Evolutionary conservation across 37 sponge, comb jelly and placozoan species (phyloP), one percentile per base, ranked within the genome.

Genomic region (Mnemiopsis leidyi): DNA sequence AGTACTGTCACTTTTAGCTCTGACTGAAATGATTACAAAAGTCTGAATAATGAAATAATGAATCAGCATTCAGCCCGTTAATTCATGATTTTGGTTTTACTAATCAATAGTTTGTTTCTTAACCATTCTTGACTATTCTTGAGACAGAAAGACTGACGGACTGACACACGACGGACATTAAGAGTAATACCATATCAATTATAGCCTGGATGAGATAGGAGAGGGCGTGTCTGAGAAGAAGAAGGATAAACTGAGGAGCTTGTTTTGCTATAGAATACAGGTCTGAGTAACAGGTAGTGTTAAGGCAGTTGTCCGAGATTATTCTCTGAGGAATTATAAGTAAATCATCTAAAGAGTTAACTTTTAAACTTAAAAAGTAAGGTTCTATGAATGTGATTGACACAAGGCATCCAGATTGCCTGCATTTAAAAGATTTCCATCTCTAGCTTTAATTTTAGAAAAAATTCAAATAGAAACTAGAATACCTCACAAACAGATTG

Each of bases 221-320:
- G 61, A 85, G 90, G 3, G 90, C 26, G 61, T 40, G 26, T 25
- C 35, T 38, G 25, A 85, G 90, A 5, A 85, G 24, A 2, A 32
- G 40, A 1, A 85, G 90, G n/a, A 29, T 38, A 39, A 85, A 85
- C 48, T 85, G 90, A 18, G 90, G 90, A 3, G 90, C 90, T 23
- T 24, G 18, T 37, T 40, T 38, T 28, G 40, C 40, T 0, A 85
- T 38, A 28, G 90, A 23, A 61, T 40, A 85, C 3, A 85, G 26
- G 0, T 85, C 36, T 40, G 39, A 33, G 90, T 85, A 85, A 61
- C 90, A 40, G 20, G 33, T 28, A 1, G 90, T 39, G 48, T 85
- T n/a, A 3, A 39, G 38, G 29, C 90, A 85, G 90, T 85, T 28
- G 36, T 85, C 90, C 2, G 40, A 38, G 9, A 85, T 18, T 3